phyloP scores from a whole-genome alignment of 2,113 vertebrate genomes.

The Kryptolebias marmoratus region DNA sequence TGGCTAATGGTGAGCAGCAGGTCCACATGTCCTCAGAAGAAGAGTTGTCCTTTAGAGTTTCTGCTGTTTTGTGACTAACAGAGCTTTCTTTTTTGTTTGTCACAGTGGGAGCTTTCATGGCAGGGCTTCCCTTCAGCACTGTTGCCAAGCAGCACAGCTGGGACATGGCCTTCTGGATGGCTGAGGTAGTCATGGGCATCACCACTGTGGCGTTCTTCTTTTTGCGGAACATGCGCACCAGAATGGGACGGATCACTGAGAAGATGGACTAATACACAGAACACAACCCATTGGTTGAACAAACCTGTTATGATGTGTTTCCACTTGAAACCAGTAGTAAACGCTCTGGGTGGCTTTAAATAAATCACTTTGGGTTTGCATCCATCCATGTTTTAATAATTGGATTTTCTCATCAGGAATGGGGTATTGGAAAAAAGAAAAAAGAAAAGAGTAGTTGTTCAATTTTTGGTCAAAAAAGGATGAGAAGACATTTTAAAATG shows the following conservation, averaged over 20 bases:
- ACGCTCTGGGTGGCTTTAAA: slow-evolving; percentile 21
- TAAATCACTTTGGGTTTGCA: slow-evolving; percentile 8
- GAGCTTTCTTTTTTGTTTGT: slow-evolving; percentile 17
- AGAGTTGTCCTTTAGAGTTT: fast-evolving
- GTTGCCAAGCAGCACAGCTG: slow-evolving; percentile 94
- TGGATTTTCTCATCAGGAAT: too few species aligned
- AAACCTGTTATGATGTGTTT: not conserved
- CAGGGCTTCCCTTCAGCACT: slow-evolving; percentile 96
- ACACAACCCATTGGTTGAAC: slow-evolving; percentile 36
- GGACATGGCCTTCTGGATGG: slow-evolving; percentile 95
- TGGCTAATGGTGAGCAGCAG: slow-evolving; percentile 91
- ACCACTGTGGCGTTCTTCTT: slow-evolving; percentile 89
- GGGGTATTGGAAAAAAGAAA: too few species aligned
- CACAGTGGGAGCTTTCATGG: slow-evolving; percentile 94
- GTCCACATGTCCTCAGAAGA: not conserved
- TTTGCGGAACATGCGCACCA: slow-evolving; percentile 93
- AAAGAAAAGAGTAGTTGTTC: too few species aligned
- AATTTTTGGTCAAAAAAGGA: too few species aligned
- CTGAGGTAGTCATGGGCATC: slow-evolving; percentile 82
- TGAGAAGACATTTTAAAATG: too few species aligned
- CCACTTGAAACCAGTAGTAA: not conserved
- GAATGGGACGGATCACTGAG: slow-evolving; percentile 87
- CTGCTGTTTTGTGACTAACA: not conserved
- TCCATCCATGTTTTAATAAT: too few species aligned
- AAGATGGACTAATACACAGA: slow-evolving; percentile 85